Conservation (phyloP, 2,113 vertebrate genomes). For the Struthidea cinerea region DNA sequence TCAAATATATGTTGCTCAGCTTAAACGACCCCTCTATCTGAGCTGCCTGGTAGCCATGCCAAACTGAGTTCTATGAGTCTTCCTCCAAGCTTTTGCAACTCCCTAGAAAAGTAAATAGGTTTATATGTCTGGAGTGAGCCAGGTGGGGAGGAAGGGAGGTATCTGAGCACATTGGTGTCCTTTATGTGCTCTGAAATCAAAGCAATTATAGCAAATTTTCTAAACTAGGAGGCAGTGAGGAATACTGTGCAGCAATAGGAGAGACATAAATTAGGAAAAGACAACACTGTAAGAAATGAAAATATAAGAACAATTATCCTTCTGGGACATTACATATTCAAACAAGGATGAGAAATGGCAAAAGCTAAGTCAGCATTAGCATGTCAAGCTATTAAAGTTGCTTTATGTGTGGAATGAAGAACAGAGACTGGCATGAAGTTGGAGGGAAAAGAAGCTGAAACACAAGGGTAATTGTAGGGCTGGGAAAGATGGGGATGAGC, state of each 20-base stretch:
- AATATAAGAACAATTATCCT: not conserved
- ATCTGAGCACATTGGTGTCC: not conserved
- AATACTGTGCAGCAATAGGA: not conserved
- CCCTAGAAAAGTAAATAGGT: not conserved
- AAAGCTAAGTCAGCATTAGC: not conserved
- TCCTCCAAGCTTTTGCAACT: not conserved
- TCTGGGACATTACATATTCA: not conserved
- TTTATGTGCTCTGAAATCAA: not conserved
- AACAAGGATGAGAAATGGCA: not conserved
- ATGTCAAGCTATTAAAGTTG: not conserved
- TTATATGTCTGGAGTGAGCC: not conserved
- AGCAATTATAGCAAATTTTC: not conserved
- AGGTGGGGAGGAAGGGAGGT: accelerated
- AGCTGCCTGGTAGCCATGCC: not conserved
- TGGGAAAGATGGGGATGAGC: not conserved
- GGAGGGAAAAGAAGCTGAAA: not conserved
- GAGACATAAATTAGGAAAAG: not conserved
- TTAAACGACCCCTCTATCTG: not conserved
- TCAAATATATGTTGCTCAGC: not conserved
- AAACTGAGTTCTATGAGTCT: not conserved
- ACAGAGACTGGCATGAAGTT: not conserved
- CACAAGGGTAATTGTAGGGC: not conserved
- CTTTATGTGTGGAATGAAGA: not conserved
- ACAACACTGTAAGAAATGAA: not conserved
- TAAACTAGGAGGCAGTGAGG: not conserved